phyloP scores from a whole-genome alignment of 2,797 vertebrate genomes.

The Clarias fuscus region DNA sequence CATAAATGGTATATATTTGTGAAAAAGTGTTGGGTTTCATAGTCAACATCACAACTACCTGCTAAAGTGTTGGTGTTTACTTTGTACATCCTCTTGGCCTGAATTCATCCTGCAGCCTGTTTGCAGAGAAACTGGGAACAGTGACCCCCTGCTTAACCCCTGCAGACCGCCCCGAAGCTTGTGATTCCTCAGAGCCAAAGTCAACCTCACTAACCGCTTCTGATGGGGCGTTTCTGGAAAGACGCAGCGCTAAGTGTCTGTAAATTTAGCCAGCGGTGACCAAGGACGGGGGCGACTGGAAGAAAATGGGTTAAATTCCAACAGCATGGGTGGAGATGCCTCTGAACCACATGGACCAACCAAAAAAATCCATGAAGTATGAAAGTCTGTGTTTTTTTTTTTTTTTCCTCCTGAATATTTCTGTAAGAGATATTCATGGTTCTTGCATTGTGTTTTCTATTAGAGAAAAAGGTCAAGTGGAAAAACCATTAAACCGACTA shows the following conservation, averaged over 20 bases:
- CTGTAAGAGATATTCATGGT: neutral
- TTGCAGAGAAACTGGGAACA: neutral
- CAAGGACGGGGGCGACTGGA: constrained; percentile 9
- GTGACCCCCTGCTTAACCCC: constrained; percentile 45
- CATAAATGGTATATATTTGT: neutral
- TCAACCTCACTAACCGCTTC: constrained; percentile 46
- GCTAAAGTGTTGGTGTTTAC: neutral
- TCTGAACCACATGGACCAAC: constrained; percentile 32
- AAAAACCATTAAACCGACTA: constrained; percentile 36
- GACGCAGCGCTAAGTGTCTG: constrained; percentile 11
- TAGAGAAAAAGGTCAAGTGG: constrained; percentile 27
- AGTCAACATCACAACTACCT: neutral
- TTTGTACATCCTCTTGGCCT: neutral
- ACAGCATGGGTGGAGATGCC: constrained; percentile 30
- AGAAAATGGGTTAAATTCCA: constrained; percentile 46
- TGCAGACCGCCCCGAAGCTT: neutral
- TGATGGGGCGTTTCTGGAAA: constrained; percentile 32
- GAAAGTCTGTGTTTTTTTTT: neutral
- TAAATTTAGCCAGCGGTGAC: constrained; percentile 27
- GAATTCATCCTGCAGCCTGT: neutral
- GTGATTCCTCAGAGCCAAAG: constrained; percentile 32
- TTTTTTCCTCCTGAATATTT: neutral
- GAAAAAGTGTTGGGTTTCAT: neutral
- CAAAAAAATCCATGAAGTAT: constrained; percentile 18
- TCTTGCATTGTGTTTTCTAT: constrained; percentile 18